Evolutionary conservation across 2,888 invertebrate species (phyloP).

Genomic region (Macrosiphum euphorbiae): DNA sequence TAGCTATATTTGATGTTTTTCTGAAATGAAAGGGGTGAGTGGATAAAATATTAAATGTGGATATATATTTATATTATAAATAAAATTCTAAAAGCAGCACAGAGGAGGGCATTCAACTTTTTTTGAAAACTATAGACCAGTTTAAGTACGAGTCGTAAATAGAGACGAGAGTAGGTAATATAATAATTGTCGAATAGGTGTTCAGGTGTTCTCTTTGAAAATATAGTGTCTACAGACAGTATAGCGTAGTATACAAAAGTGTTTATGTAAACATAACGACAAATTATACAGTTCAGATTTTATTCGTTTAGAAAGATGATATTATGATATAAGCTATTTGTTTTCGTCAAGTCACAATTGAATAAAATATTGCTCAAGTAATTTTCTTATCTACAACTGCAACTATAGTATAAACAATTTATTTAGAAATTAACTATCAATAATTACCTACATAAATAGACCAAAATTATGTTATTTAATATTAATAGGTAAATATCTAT

Average conservation of each 20-base stretch:
- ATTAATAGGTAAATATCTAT: background rate
- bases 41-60: background rate
- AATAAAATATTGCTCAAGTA: background rate
- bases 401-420: background rate
- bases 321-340: background rate
- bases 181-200: background rate
- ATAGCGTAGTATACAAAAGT: background rate
- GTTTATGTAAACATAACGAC: background rate
- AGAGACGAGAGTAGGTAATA: background rate
- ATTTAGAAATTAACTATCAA: background rate
- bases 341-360: background rate
- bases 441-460: background rate
- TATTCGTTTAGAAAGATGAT: background rate
- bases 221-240: background rate
- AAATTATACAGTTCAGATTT: background rate
- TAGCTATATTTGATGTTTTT: constrained; percentile 46
- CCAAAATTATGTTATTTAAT: background rate
- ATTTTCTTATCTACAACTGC: background rate
- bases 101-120: constrained; percentile 20
- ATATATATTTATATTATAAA: background rate
- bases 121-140: constrained; percentile 24
- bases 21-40: constrained; percentile 44
- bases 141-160: background rate
- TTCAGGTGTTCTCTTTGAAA: background rate
- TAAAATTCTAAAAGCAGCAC: constrained; percentile 20